phyloP scores from a whole-genome alignment of 2,113 vertebrate species.

The Oryzias javanicus region DNA sequence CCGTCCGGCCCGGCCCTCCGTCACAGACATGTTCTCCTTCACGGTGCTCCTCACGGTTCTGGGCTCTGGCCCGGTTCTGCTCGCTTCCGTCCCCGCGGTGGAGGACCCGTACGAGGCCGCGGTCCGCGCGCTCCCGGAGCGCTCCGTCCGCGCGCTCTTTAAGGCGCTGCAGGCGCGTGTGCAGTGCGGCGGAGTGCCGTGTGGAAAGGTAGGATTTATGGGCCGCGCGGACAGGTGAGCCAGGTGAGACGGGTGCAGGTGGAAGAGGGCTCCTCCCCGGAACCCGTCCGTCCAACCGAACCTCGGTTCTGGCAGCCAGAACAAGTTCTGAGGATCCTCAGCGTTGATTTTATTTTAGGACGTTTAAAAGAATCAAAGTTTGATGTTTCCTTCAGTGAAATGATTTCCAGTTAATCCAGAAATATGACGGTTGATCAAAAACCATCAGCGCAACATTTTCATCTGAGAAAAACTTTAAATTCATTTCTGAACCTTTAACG shows the following conservation, averaged over 20 bases:
- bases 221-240: slow-evolving; percentile 18
- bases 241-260: background rate
- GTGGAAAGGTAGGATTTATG: slow-evolving; percentile 79
- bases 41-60: slow-evolving; percentile 20
- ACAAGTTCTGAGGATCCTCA: too few species aligned
- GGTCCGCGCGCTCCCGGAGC: slow-evolving; percentile 50
- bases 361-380: too few species aligned
- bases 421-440: too few species aligned
- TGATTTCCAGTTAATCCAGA: too few species aligned
- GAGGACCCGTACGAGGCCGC: slow-evolving; percentile 52
- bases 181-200: slow-evolving; percentile 78
- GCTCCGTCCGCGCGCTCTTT: slow-evolving; percentile 65
- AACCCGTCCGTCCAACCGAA: too few species aligned
- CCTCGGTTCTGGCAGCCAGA: too few species aligned
- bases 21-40: slow-evolving; percentile 27
- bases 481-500: too few species aligned
- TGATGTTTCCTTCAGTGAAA: too few species aligned
- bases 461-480: too few species aligned
- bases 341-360: too few species aligned
- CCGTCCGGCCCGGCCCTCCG: background rate
- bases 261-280: too few species aligned
- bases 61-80: slow-evolving; percentile 6
- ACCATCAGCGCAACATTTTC: too few species aligned
- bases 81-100: slow-evolving; percentile 30
- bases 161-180: slow-evolving; percentile 77